Conservation (phyloP, 2,888 invertebrate genomes). For the Lasioglossum leucozonium region DNA sequence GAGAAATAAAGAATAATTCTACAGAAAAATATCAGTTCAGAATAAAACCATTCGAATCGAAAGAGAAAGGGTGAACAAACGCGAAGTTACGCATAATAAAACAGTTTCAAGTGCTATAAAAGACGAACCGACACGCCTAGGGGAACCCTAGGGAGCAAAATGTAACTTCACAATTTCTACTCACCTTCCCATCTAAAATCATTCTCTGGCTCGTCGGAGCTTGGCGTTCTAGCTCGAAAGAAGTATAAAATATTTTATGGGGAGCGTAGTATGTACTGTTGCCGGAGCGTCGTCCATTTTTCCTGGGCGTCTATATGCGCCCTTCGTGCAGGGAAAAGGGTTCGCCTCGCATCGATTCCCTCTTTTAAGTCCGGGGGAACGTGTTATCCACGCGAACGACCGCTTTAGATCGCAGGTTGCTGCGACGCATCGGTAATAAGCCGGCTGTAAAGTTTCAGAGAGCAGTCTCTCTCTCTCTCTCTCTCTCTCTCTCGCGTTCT, state of each 20-base stretch:
- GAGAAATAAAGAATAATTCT: background rate
- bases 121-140: background rate
- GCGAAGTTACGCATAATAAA: background rate
- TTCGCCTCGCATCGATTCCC: conserved; percentile 48
- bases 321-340: conserved; percentile 10
- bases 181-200: background rate
- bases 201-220: background rate
- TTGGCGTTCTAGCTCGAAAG: background rate
- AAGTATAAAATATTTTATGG: background rate
- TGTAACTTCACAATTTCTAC: background rate
- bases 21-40: background rate
- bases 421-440: conserved; percentile 29
- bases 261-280: background rate
- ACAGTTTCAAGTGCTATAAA: background rate
- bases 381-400: conserved; percentile 27
- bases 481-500: background rate
- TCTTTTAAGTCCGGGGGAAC: conserved; percentile 25
- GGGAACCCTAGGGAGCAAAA: background rate
- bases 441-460: conserved; percentile 20
- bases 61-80: background rate
- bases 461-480: background rate
- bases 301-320: background rate
- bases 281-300: background rate
- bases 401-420: conserved; percentile 14
- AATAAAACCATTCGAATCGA: background rate